A percentile compares a stretch with the other conserved stretches of the same genome.
Evolutionary conservation across 1,140 invertebrate species (phyloP).

Genomic region (Aphidius ervi): DNA sequence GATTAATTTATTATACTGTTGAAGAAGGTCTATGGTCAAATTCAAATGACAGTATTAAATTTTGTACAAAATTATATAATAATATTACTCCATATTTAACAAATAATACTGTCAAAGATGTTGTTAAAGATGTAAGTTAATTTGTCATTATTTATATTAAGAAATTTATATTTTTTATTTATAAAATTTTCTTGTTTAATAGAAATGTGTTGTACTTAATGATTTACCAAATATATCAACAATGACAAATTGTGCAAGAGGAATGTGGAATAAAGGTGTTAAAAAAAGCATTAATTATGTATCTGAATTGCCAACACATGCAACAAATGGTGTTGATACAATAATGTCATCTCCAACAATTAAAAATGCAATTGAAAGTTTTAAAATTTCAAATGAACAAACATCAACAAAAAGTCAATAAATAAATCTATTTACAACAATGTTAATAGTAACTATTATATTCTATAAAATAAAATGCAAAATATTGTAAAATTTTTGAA

Average conservation of each 20-base stretch:
- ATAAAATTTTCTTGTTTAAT: background rate
- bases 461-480: too few relatives aligned
- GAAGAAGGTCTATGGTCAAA: conserved; percentile 44
- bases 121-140: conserved; percentile 33
- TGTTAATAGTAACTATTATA: too few relatives aligned
- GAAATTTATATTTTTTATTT: background rate
- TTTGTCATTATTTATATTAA: background rate
- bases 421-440: too few relatives aligned
- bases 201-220: conserved; percentile 11
- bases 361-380: conserved; percentile 6
- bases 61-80: conserved; percentile 39
- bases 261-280: conserved; percentile 28
- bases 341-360: conserved; percentile 15
- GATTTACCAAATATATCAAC: conserved; percentile 22
- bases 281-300: conserved; percentile 25
- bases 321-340: conserved; percentile 26
- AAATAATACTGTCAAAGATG: conserved; percentile 33
- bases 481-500: too few relatives aligned
- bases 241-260: conserved; percentile 19
- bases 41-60: conserved; percentile 36
- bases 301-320: conserved; percentile 25
- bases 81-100: conserved; percentile 36
- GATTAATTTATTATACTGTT: conserved; percentile 39
- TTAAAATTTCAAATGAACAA: conserved; percentile 4
- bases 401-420: background rate